Conservation (phyloP, 2,888 invertebrate genomes). For the Xestoiulus laeticollis region DNA sequence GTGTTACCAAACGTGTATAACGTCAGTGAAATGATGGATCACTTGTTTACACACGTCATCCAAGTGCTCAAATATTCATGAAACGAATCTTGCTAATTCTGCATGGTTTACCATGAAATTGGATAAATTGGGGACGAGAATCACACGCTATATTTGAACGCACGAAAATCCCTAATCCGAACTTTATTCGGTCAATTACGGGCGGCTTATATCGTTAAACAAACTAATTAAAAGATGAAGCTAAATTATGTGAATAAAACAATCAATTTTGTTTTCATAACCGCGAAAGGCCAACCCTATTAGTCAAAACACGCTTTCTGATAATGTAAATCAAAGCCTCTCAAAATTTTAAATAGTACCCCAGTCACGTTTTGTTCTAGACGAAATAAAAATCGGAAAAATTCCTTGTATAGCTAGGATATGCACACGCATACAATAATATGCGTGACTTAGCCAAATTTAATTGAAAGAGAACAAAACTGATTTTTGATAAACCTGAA, state of each 20-base stretch:
- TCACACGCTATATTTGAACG: slow-evolving; percentile 28
- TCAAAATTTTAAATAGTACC: too few relatives aligned
- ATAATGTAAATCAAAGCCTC: too few relatives aligned
- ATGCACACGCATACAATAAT: too few relatives aligned
- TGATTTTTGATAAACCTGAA: too few relatives aligned
- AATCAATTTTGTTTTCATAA: neutral
- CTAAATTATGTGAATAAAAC: neutral
- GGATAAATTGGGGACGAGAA: neutral
- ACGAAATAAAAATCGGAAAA: too few relatives aligned
- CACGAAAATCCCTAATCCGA: neutral
- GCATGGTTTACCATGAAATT: slow-evolving; percentile 23
- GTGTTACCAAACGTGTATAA: neutral
- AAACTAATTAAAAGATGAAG: slow-evolving; percentile 15
- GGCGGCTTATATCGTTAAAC: slow-evolving; percentile 14
- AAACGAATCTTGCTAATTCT: neutral
- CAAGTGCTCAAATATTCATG: neutral
- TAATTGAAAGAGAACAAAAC: too few relatives aligned
- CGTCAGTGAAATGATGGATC: slow-evolving; percentile 16
- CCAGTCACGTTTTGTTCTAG: too few relatives aligned
- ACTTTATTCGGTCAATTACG: neutral
- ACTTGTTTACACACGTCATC: neutral
- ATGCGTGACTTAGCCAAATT: too few relatives aligned
- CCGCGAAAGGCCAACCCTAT: too few relatives aligned
- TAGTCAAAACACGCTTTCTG: too few relatives aligned
- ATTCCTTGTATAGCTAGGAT: too few relatives aligned